Evolutionary conservation across 2,797 vertebrate species (phyloP).

Genomic region (Poeciliopsis paucimaculata): DNA sequence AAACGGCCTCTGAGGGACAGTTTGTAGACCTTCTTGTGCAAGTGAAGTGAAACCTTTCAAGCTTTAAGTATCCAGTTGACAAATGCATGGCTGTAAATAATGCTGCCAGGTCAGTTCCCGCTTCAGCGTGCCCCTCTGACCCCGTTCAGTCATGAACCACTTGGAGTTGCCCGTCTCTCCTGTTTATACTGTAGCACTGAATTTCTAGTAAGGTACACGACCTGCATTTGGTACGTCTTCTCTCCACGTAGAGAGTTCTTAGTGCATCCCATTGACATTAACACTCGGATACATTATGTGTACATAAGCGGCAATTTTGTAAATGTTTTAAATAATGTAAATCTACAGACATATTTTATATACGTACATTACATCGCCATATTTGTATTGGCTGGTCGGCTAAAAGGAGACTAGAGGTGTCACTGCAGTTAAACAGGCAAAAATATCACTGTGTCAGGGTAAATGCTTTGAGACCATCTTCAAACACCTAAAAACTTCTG

Average conservation of each 20-base stretch:
- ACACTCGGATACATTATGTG: constrained; percentile 45
- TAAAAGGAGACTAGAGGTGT: constrained; percentile 56
- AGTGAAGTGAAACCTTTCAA: constrained; percentile 52
- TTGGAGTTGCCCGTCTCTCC: constrained; percentile 27
- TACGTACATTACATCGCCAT: constrained; percentile 78
- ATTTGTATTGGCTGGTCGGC: constrained; percentile 78
- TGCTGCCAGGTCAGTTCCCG: constrained; percentile 50
- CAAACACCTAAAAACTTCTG: constrained; percentile 24
- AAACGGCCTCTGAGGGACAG: constrained; percentile 6
- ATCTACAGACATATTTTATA: constrained; percentile 87
- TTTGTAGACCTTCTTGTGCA: constrained; percentile 35
- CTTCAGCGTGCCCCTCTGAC: constrained; percentile 35
- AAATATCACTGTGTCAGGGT: constrained; percentile 33
- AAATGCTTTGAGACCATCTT: constrained; percentile 29
- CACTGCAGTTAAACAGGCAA: constrained; percentile 46
- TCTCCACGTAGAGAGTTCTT: constrained; percentile 41
- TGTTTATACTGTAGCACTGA: constrained; percentile 62
- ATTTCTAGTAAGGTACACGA: constrained; percentile 53
- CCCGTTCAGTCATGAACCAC: constrained; percentile 37
- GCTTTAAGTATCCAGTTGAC: constrained; percentile 54
- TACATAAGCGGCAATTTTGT: constrained; percentile 72
- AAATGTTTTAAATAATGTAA: constrained; percentile 86
- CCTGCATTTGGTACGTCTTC: constrained; percentile 45
- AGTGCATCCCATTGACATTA: constrained; percentile 25
- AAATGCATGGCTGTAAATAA: constrained; percentile 76